Evolutionary conservation across 1,140 invertebrate species (phyloP).

Genomic region (Plutomurus gul): DNA sequence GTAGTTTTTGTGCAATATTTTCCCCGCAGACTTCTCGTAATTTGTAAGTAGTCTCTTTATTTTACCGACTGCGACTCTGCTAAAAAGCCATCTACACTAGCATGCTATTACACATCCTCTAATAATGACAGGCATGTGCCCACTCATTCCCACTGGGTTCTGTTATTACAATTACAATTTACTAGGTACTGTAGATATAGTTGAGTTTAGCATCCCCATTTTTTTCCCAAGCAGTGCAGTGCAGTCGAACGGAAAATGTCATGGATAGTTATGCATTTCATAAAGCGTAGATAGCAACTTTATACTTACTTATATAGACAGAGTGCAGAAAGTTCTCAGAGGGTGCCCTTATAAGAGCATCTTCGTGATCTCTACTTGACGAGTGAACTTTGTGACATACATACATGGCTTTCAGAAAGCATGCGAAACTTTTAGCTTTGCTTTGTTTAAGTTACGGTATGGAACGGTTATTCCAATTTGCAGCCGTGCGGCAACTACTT

Average conservation of each 20-base stretch:
- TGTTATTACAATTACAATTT: background rate
- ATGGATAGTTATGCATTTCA: background rate
- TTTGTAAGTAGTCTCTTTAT: too few relatives aligned
- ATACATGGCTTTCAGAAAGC: background rate
- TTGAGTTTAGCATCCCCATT: background rate
- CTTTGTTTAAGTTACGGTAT: conserved; percentile 16
- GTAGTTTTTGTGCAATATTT: too few relatives aligned
- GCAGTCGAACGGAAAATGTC: conserved; percentile 11
- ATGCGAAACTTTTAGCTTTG: background rate
- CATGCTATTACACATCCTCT: background rate
- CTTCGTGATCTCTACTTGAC: background rate
- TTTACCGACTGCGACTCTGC: too few relatives aligned
- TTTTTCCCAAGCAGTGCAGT: background rate
- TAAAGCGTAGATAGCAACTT: background rate
- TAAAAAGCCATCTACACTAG: too few relatives aligned
- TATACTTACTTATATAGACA: background rate
- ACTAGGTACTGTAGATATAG: too few relatives aligned
- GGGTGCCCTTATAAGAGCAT: conserved; percentile 1
- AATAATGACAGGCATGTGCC: background rate
- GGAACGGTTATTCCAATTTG: conserved; percentile 13
- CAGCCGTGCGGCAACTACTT: conserved; percentile 7
- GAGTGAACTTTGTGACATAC: conserved; percentile 20
- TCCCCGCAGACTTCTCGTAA: too few relatives aligned
- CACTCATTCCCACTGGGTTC: conserved; percentile 20
- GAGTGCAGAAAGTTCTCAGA: background rate